Evolutionary conservation across 2,888 invertebrate genomes (phyloP).

Genomic region (Tipula vernalis): DNA sequence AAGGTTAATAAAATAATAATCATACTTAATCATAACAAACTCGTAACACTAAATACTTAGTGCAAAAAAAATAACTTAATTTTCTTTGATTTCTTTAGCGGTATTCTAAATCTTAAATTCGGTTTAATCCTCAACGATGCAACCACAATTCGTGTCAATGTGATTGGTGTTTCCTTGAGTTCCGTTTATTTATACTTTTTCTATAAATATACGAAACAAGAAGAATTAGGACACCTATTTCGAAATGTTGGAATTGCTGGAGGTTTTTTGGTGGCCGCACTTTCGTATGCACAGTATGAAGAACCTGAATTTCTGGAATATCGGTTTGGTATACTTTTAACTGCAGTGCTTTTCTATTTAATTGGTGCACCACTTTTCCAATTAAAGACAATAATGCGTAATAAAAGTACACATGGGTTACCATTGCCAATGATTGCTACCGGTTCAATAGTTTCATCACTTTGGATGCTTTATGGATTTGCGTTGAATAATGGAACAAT

Average conservation of each 20-base stretch:
- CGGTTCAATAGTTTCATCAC: conserved; percentile 54
- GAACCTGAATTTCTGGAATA: conserved; percentile 49
- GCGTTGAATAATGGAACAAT: conserved; percentile 28
- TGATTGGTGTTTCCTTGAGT: conserved; percentile 59
- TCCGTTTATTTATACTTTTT: conserved; percentile 52
- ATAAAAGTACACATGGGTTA: conserved; percentile 71
- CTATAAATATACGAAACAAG: conserved; percentile 46
- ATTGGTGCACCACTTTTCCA: conserved; percentile 59
- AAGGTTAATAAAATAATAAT: background rate
- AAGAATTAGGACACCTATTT: conserved; percentile 38
- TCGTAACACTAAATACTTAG: background rate
- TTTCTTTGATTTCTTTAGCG: conserved; percentile 34
- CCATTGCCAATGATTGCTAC: conserved; percentile 81
- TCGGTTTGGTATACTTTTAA: conserved; percentile 58
- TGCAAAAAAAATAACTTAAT: background rate
- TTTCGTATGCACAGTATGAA: conserved; percentile 53
- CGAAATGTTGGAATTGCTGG: conserved; percentile 41
- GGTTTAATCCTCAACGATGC: conserved; percentile 59
- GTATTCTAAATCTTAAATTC: conserved; percentile 59
- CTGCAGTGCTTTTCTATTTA: conserved; percentile 49
- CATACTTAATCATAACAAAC: conserved; percentile 9
- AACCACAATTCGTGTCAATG: conserved; percentile 66
- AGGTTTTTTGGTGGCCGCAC: conserved; percentile 43
- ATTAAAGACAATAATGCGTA: conserved; percentile 61
- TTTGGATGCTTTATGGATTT: conserved; percentile 31